These are phyloP conservation scores for Pachypeltis micranthus DNA, from an alignment of 1,140 invertebrate genomes.

Conservation along the genomic window DNA sequence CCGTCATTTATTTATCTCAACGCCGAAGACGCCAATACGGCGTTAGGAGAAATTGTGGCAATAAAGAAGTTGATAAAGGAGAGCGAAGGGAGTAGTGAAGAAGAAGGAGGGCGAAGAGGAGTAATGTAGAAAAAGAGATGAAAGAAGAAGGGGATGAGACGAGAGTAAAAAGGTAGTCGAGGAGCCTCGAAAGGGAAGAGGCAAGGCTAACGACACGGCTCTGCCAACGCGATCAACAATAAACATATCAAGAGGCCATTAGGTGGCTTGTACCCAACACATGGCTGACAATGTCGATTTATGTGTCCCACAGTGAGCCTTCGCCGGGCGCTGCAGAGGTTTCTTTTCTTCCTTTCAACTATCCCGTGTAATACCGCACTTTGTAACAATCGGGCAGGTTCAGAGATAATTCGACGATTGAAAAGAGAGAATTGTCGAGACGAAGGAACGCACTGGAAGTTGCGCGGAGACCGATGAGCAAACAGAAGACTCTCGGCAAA, in stretches of 20 bases:
- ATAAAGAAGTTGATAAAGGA: conserved; percentile 3
- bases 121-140: background rate
- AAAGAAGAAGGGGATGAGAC: background rate
- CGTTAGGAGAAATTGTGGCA: background rate
- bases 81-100: too few relatives aligned
- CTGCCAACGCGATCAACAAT: conserved; percentile 13
- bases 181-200: background rate
- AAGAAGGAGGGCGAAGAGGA: background rate
- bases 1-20: too few relatives aligned
- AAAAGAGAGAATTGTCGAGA: too few relatives aligned
- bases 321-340: too few relatives aligned
- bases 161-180: background rate
- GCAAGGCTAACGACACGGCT: background rate
- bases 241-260: conserved; percentile 16
- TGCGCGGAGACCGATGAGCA: too few relatives aligned
- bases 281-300: conserved; percentile 14
- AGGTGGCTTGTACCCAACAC: conserved; percentile 10
- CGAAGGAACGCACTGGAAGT: too few relatives aligned
- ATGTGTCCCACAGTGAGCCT: conserved; percentile 16
- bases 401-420: too few relatives aligned
- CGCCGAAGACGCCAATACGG: background rate
- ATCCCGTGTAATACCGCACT: too few relatives aligned
- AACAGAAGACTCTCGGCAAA: too few relatives aligned
- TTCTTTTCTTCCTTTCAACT: too few relatives aligned
- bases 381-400: too few relatives aligned